Conservation (phyloP, 1,140 invertebrate species). For the Drosophila erecta region DNA sequence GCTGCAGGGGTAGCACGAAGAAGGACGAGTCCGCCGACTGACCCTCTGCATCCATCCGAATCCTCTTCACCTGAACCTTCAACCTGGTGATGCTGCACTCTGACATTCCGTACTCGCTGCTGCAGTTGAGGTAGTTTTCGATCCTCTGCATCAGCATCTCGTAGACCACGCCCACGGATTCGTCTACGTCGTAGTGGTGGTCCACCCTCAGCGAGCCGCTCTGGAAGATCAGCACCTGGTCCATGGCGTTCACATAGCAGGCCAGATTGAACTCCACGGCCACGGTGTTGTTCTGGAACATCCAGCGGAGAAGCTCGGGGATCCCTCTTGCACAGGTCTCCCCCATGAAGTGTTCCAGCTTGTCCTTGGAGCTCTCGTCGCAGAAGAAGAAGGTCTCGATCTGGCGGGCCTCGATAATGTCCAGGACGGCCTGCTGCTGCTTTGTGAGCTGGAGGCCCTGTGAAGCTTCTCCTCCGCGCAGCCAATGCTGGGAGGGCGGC, state of each 20-base stretch:
- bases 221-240: constrained; percentile 64
- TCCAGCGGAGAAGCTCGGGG: constrained; percentile 61
- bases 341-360: constrained; percentile 42
- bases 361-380: constrained; percentile 59
- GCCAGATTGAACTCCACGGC: constrained; percentile 57
- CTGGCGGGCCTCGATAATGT: constrained; percentile 64
- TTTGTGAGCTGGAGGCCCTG: constrained; percentile 47
- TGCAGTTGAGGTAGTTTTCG: constrained; percentile 50
- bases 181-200: constrained; percentile 63
- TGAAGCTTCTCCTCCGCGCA: constrained; percentile 31
- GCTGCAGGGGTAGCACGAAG: constrained; percentile 40
- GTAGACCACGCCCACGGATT: constrained; percentile 54
- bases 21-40: background rate
- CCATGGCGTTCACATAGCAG: constrained; percentile 55
- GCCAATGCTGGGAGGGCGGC: constrained; percentile 67
- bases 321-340: constrained; percentile 41
- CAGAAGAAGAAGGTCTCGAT: constrained; percentile 68
- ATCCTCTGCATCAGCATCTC: constrained; percentile 65
- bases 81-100: constrained; percentile 65
- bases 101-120: constrained; percentile 26
- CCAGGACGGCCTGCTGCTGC: constrained; percentile 62
- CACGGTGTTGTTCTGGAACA: constrained; percentile 63
- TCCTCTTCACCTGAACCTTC: constrained; percentile 36
- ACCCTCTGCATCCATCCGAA: constrained; percentile 31
- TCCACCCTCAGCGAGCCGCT: constrained; percentile 53